Conservation (phyloP, 2,113 vertebrate genomes). For the Nesogale talazaci region DNA sequence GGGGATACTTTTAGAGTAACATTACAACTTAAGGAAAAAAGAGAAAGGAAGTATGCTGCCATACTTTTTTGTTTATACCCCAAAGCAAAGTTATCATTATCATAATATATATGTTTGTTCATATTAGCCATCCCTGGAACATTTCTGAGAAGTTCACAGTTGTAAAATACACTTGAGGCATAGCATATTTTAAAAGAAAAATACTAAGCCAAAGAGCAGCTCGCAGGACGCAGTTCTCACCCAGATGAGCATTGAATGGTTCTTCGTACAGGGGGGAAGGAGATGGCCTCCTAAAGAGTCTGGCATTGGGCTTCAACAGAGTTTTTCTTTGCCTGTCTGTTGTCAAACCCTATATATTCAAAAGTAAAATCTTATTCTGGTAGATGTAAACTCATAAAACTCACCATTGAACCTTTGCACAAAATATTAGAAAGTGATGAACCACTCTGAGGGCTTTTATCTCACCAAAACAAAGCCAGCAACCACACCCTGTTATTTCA, state of each 20-base stretch:
- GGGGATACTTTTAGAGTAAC: background rate
- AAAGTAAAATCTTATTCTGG: constrained; percentile 38
- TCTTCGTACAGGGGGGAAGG: rapidly evolving
- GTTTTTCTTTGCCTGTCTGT: rapidly evolving
- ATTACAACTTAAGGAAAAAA: background rate
- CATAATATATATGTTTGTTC: background rate
- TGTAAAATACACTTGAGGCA: background rate
- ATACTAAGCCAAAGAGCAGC: background rate
- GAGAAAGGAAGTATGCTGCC: rapidly evolving
- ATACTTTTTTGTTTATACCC: background rate
- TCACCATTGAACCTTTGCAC: constrained; percentile 68
- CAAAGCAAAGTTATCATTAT: background rate
- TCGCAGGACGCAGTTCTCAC: background rate
- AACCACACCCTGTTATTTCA: constrained; percentile 78
- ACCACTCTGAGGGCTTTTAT: constrained; percentile 69
- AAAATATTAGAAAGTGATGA: constrained; percentile 78
- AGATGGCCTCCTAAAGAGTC: background rate
- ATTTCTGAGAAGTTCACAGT: background rate
- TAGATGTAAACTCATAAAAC: constrained; percentile 63
- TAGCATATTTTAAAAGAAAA: background rate
- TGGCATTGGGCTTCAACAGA: background rate
- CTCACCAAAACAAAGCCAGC: constrained; percentile 73
- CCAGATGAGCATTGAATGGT: background rate
- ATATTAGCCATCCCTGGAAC: background rate
- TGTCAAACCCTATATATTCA: background rate